Evolutionary conservation across 2,888 invertebrate species (phyloP).

Genomic region (Catocala nupta): DNA sequence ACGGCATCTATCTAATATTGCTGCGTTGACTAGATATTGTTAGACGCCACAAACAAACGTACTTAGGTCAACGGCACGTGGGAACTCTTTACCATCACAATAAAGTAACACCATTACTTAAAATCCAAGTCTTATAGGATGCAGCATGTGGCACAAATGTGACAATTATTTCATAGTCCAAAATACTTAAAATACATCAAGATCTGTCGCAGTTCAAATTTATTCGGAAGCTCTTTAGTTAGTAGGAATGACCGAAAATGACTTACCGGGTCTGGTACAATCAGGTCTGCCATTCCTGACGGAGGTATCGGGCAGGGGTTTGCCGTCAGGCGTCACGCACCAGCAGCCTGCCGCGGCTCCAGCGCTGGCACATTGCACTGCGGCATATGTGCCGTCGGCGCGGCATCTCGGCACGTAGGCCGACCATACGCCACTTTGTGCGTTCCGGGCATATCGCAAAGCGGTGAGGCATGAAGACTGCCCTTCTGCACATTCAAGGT

Average conservation of each 20-base stretch:
- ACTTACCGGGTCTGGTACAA: conserved; percentile 86
- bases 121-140: no score
- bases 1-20: not conserved
- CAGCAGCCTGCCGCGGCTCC: conserved; percentile 94
- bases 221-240: not conserved
- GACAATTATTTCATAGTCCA: no score
- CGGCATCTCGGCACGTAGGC: conserved; percentile 93
- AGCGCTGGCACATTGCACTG: conserved; percentile 94
- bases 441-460: conserved; percentile 75
- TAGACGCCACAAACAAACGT: not conserved
- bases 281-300: conserved; percentile 90
- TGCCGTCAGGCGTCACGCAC: conserved; percentile 96
- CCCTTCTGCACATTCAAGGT: conserved; percentile 58
- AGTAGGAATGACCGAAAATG: not conserved
- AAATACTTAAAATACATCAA: no score
- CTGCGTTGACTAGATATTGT: not conserved
- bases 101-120: no score
- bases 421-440: conserved; percentile 76
- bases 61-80: not conserved
- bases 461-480: conserved; percentile 85
- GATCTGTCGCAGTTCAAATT: not conserved
- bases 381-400: conserved; percentile 93
- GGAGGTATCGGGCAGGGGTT: conserved; percentile 93
- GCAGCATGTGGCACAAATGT: no score
- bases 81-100: not conserved